A percentile compares a stretch with the other conserved stretches of the same genome.
These are phyloP conservation scores for Kobus ellipsiprymnus DNA, from an alignment of 2,113 vertebrate genomes.

Conservation along the genomic window DNA sequence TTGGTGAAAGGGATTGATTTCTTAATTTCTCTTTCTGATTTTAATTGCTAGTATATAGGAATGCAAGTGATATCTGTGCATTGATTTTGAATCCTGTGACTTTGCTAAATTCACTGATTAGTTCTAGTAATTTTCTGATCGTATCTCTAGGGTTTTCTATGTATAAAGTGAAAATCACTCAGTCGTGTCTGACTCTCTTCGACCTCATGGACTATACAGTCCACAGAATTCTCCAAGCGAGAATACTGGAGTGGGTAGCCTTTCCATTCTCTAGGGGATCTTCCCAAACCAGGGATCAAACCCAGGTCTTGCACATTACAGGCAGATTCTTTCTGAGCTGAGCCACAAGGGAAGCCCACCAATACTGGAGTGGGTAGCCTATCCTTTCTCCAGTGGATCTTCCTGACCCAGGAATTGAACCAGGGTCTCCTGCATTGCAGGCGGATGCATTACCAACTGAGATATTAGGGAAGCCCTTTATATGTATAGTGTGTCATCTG, in stretches of 20 bases:
- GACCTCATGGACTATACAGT: not conserved
- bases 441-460: not conserved
- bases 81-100: not conserved
- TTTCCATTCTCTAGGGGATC: not conserved
- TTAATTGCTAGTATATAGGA: not conserved
- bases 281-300: not conserved
- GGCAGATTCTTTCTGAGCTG: not conserved
- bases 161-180: not conserved
- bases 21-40: not conserved
- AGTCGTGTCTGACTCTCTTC: not conserved
- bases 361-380: not conserved
- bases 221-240: not conserved
- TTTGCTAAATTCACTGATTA: not conserved
- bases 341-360: not conserved
- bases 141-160: not conserved
- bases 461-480: not conserved
- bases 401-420: not conserved
- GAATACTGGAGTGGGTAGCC: not conserved
- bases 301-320: not conserved
- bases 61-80: not conserved
- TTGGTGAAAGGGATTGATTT: not conserved
- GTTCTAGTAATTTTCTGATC: not conserved
- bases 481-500: not conserved
- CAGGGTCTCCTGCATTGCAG: not conserved
- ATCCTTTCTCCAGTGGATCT: not conserved